Base-by-base conservation (phyloP, 2,888 invertebrate genomes). In the Yponomeuta malinellus region DNA sequence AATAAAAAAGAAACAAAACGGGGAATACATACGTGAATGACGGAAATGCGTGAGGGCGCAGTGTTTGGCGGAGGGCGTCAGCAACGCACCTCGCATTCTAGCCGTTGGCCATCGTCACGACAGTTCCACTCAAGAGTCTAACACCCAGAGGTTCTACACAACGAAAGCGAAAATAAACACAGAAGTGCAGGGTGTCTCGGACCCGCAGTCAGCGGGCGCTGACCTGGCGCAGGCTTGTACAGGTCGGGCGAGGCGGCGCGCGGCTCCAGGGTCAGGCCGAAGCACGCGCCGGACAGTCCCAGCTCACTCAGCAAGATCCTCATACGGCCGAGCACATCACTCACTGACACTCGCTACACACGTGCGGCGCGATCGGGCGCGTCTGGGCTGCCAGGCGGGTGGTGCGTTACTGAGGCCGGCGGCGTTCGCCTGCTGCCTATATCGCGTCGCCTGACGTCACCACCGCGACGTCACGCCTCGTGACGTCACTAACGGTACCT, bases 351-450 rank as follows among this genome's bases (percentile, higher is more conserved):
- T 90, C 91, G 91, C 90, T 91, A 84, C 81, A 89, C 90, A 63
- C 90, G 85, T 83, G 82, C 63, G 33, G n/a, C 69, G 31, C 63
- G 69, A 82, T 80, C 79, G 78, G 79, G 79, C 59, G 80, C 87
- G 84, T 86, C 83, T 85, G 88, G 88, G 82, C 88, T 86, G 84
- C 86, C 81, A 88, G 86, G 87, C 91, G 89, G 89, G 76, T 88
- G 90, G 90, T 92, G 91, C 90, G 90, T 89, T 92, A 92, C 92
- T 92, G 91, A 92, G 90, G 91, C 90, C 90, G 90, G 89, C 90
- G 89, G 88, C 89, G 88, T 83, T 88, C 88, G 87, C 83, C 89
- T 86, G 88, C 88, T 87, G 90, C 87, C 92, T 92, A 92, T 92
- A 92, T 92, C 92, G 89, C 91, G 84, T 79, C 80, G 82, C 77